Base-by-base conservation (phyloP, 2,113 vertebrate species). In the Dissostichus mawsoni region DNA sequence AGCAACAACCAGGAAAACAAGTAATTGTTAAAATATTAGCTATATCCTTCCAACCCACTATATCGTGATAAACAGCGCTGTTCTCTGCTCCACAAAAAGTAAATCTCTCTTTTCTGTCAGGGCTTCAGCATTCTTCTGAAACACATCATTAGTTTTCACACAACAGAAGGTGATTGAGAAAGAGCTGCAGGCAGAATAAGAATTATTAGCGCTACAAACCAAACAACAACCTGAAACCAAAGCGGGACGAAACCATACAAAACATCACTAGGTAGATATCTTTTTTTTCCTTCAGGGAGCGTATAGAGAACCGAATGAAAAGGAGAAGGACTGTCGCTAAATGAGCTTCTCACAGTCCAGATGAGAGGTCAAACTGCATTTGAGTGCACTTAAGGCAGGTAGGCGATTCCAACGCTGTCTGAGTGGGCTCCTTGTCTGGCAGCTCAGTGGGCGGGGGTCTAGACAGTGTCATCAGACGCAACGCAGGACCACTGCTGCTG, bases 361-460 rank as follows among this genome's bases (percentile, higher is more conserved):
- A 81, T 83, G 85, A 88, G 79, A 87, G 88, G 89, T 92, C 88
- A 90, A 88, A 92, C 92, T 92, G 93, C 91, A 90, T 93, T 88
- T 89, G 89, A 93, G 90, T 92, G 93, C 92, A 93, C 93, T 93
- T 94, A 93, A 94, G 93, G 93, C 93, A 91, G 89, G 88, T 86
- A 90, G 91, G 91, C 87, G 83, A 87, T 80, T 92, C 85, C 80
- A 76, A 87, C 65, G 69, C 88, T 76, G 65, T 89, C 86, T 85
- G 82, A 89, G 88, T 76, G 80, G 81, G 77, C 70, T 73, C 76
- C 55, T 74, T 23, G 20, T 74, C 81, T 70, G 51, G 69, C 74
- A 71, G 33, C 75, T 80, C 61, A 74, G 63, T 1, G 13, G 51
- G 47, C 2, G n/a, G 76, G 62, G 59, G 50, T 62, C 59, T 20